Conservation (phyloP, 2,888 invertebrate genomes). For the Ichneumoninae sp. region DNA sequence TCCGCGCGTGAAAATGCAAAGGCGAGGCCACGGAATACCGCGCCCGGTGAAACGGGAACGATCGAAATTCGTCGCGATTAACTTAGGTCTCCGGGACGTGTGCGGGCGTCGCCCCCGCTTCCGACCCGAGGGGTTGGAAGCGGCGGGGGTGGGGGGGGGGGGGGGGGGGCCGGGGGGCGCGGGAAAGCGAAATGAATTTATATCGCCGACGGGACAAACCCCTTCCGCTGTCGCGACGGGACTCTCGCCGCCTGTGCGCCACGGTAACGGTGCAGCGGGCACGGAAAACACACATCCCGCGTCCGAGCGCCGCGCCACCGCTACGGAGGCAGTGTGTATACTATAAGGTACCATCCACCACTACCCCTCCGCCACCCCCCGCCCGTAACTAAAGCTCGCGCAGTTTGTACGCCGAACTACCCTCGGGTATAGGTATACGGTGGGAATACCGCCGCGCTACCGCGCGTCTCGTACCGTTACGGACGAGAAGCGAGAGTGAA, state of each 20-base stretch:
- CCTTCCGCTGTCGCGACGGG: slow-evolving; percentile 51
- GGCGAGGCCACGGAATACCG: slow-evolving; percentile 55
- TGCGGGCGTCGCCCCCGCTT: slow-evolving; percentile 64
- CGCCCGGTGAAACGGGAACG: slow-evolving; percentile 25
- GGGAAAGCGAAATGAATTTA: slow-evolving; percentile 81
- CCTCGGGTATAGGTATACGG: slow-evolving; percentile 43
- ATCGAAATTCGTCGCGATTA: slow-evolving; percentile 64
- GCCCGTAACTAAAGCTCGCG: slow-evolving; percentile 41
- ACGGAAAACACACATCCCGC: slow-evolving; percentile 55
- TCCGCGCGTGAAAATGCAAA: slow-evolving; percentile 60
- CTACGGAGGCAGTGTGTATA: slow-evolving; percentile 21
- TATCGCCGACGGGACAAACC: slow-evolving; percentile 74
- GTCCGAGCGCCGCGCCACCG: slow-evolving; percentile 39
- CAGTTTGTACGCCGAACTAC: slow-evolving; percentile 50
- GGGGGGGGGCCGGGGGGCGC: slow-evolving; percentile 32
- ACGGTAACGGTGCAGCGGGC: slow-evolving; percentile 47
- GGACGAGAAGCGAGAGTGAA: slow-evolving; percentile 67
- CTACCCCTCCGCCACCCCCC: slow-evolving; percentile 4
- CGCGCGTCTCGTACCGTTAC: slow-evolving; percentile 66
- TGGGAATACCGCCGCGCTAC: slow-evolving; percentile 59
- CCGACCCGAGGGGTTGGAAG: no score
- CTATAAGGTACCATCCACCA: background rate
- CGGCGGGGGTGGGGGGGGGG: slow-evolving; percentile 11
- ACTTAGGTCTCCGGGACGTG: slow-evolving; percentile 42
- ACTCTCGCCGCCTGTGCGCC: slow-evolving; percentile 47